phyloP scores from a whole-genome alignment of 1,140 invertebrate genomes.

The Cyrtorhinus lividipennis region DNA sequence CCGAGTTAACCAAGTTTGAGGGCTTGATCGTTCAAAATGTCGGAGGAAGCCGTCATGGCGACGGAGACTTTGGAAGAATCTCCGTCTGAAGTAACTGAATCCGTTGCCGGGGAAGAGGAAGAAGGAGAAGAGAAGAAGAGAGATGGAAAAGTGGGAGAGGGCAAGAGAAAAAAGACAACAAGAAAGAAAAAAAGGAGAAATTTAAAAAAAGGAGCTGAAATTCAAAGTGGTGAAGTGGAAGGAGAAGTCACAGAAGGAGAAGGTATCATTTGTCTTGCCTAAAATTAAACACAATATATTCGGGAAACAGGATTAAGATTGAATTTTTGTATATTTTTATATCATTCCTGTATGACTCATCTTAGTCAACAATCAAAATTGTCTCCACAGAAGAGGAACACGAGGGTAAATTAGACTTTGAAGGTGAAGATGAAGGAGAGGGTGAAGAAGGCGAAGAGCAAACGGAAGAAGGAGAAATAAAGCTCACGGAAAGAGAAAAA shows the following conservation, averaged over 20 bases:
- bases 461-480: slow-evolving; percentile 1
- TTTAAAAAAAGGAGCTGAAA: neutral
- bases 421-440: neutral
- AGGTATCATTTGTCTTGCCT: neutral
- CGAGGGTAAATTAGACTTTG: neutral
- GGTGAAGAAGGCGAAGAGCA: neutral
- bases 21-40: neutral
- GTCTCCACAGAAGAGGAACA: neutral
- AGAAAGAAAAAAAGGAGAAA: neutral
- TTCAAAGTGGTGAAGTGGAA: neutral
- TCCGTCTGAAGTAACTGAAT: no score
- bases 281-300: neutral
- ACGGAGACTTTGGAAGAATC: no score
- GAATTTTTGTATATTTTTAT: neutral
- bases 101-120: neutral
- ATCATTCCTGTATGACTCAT: no score
- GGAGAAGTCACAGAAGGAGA: neutral
- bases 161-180: neutral
- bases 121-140: neutral
- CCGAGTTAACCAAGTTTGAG: no score
- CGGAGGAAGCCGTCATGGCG: neutral
- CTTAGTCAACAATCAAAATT: no score
- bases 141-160: neutral
- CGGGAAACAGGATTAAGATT: neutral
- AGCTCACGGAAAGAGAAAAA: neutral